Conservation (phyloP, 2,888 invertebrate genomes). For the Ephialtes manifestator region DNA sequence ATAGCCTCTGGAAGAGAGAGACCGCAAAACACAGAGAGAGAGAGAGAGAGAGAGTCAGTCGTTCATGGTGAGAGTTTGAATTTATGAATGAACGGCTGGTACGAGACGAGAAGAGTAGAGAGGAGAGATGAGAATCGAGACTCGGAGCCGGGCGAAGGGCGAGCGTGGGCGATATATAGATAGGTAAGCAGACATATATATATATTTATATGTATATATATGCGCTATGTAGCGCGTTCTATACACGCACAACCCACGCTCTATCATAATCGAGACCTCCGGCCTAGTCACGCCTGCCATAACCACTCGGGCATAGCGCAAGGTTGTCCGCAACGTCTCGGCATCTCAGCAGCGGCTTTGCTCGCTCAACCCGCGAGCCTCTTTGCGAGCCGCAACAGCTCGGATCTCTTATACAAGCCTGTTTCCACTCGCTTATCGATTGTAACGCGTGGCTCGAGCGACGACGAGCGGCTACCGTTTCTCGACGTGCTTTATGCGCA, state of each 20-base stretch:
- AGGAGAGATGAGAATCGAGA: constrained; percentile 83
- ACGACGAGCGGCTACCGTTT: constrained; percentile 68
- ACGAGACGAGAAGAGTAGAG: constrained; percentile 80
- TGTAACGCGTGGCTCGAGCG: constrained; percentile 66
- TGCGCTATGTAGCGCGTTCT: constrained; percentile 17
- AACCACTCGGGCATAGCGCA: constrained; percentile 79
- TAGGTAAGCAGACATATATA: constrained; percentile 2
- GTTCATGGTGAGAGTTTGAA: constrained; percentile 66
- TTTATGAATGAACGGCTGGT: constrained; percentile 73
- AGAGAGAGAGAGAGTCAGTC: constrained; percentile 47
- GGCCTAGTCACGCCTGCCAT: constrained; percentile 82
- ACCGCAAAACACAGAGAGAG: constrained; percentile 32
- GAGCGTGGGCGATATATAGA: constrained; percentile 71
- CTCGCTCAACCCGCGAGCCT: not conserved
- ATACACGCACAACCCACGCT: constrained; percentile 75
- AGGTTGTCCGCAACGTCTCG: constrained; percentile 78
- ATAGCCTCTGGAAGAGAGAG: constrained; percentile 35
- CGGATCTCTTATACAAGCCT: constrained; percentile 36
- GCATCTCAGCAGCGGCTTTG: constrained; percentile 62
- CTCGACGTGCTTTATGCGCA: constrained; percentile 49
- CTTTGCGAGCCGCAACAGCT: not conserved
- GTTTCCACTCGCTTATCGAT: constrained; percentile 67
- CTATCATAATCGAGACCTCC: constrained; percentile 85
- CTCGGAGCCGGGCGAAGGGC: constrained; percentile 71
- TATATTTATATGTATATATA: constrained; percentile 18